A percentile compares a stretch with the other conserved stretches of the same genome.
These are phyloP conservation scores for Calephelis nemesis DNA, from an alignment of 1,140 invertebrate species.

Conservation along the genomic window DNA sequence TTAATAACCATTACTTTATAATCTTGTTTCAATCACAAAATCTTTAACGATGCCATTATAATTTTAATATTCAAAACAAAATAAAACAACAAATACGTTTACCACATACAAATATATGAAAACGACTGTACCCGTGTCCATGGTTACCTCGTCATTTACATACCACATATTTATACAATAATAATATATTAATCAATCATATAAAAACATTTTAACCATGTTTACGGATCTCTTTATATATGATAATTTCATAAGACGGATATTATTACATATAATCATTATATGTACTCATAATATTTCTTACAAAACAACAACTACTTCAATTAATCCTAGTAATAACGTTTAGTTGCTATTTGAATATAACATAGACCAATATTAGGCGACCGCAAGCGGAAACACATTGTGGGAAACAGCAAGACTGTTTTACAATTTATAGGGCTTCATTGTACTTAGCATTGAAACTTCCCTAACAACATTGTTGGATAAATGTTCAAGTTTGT, in stretches of 20 bases:
- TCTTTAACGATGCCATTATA: constrained; percentile 69
- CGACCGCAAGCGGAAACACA: constrained; percentile 35
- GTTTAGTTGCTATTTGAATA: constrained; percentile 51
- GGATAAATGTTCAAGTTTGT: too few relatives aligned
- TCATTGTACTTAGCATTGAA: too few relatives aligned
- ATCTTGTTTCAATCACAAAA: constrained; percentile 71
- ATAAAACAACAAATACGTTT: constrained; percentile 60
- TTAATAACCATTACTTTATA: constrained; percentile 70
- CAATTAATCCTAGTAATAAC: constrained; percentile 58
- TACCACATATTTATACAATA: constrained; percentile 57
- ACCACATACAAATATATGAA: constrained; percentile 46
- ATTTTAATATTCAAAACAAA: constrained; percentile 57
- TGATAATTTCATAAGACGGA: constrained; percentile 75
- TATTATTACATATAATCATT: constrained; percentile 73
- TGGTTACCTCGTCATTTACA: constrained; percentile 29
- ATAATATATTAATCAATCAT: constrained; percentile 69
- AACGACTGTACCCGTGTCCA: constrained; percentile 39
- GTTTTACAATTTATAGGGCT: not conserved
- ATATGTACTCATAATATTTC: constrained; percentile 66
- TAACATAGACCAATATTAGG: constrained; percentile 49
- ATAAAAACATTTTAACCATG: constrained; percentile 75
- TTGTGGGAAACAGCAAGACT: constrained; percentile 26
- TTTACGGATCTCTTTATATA: constrained; percentile 58
- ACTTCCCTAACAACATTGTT: too few relatives aligned
- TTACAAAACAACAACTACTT: constrained; percentile 77